Evolutionary conservation across 2,113 vertebrate species (phyloP).

Genomic region (Urocitellus parryii): DNA sequence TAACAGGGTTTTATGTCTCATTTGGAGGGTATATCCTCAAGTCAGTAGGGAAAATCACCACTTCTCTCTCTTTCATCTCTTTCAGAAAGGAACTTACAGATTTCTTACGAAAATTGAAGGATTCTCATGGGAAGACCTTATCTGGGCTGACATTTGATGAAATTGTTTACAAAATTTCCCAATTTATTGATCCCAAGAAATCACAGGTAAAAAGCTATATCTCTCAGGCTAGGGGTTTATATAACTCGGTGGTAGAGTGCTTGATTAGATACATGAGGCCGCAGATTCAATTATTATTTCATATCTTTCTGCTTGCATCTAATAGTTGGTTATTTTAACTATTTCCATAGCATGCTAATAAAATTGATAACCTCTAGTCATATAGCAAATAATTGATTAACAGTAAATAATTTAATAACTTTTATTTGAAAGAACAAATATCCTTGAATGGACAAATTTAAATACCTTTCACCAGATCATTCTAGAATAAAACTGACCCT

Average conservation of each 20-base stretch:
- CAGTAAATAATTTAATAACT: slow-evolving; percentile 6
- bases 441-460: slow-evolving; percentile 9
- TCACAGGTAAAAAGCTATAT: slow-evolving; percentile 72
- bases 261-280: no score
- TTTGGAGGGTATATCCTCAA: not conserved
- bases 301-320: not conserved
- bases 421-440: slow-evolving; percentile 15
- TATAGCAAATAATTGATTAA: slow-evolving; percentile 10
- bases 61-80: slow-evolving; percentile 52
- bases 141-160: slow-evolving; percentile 82
- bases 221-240: no score
- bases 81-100: slow-evolving; percentile 79
- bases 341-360: not conserved
- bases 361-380: slow-evolving; percentile 37
- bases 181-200: slow-evolving; percentile 78
- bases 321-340: not conserved
- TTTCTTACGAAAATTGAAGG: slow-evolving; percentile 76
- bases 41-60: slow-evolving; percentile 4
- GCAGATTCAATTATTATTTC: no score
- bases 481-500: slow-evolving; percentile 39
- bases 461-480: not conserved
- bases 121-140: slow-evolving; percentile 78
- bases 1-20: not conserved
- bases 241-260: no score
- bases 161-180: slow-evolving; percentile 81